Conservation (phyloP, 1,140 invertebrate genomes). For the Cataglyphis hispanica region DNA sequence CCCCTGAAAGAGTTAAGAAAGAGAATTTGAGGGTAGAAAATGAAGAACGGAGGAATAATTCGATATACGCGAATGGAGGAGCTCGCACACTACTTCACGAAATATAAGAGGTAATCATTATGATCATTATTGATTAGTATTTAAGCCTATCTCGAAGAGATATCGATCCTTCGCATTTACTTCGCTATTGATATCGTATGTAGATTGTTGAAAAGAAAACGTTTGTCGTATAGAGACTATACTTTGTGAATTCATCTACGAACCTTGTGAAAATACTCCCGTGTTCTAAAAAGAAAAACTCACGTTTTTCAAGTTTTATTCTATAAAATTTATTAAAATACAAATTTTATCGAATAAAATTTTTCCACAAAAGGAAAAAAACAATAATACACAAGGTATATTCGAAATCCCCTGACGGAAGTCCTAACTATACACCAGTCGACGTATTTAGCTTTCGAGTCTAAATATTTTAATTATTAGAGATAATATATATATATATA, state of each 20-base stretch:
- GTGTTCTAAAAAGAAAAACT: background rate
- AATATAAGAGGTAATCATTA: conserved; percentile 69
- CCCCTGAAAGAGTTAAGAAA: conserved; percentile 56
- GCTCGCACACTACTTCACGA: conserved; percentile 47
- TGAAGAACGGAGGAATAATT: conserved; percentile 19
- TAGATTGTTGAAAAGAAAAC: conserved; percentile 68
- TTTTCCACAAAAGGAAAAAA: conserved; percentile 8
- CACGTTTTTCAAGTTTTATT: conserved; percentile 25
- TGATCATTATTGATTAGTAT: conserved; percentile 83
- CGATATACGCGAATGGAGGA: conserved; percentile 38
- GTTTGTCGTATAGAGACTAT: conserved; percentile 69
- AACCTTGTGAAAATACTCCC: conserved; percentile 51
- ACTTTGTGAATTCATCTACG: conserved; percentile 67
- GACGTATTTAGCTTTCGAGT: conserved; percentile 79
- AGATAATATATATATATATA: conserved; percentile 39
- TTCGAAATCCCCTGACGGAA: conserved; percentile 5
- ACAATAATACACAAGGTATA: conserved; percentile 21
- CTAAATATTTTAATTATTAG: conserved; percentile 82
- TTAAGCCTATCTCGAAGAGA: conserved; percentile 73
- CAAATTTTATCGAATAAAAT: conserved; percentile 53
- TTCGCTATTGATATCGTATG: conserved; percentile 74
- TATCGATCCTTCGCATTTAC: conserved; percentile 69
- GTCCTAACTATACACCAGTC: conserved; percentile 38
- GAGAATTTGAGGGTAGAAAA: conserved; percentile 4
- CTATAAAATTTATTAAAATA: conserved; percentile 36